phyloP scores from a whole-genome alignment of 2,888 invertebrate species.

The Gymnocheta viridis region DNA sequence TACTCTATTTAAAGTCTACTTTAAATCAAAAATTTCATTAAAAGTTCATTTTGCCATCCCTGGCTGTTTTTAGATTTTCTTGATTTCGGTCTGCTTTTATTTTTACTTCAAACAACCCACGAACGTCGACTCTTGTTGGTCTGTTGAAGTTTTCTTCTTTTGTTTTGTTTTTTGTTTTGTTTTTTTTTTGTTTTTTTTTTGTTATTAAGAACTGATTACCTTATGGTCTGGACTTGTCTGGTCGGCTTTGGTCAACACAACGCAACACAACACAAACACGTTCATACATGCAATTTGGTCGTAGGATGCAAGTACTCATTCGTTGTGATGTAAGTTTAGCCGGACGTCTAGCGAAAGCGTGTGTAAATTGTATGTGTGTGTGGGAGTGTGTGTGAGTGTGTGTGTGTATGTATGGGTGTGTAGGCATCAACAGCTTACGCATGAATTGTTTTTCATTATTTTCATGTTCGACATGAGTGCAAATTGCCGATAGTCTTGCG shows the following conservation, averaged over 20 bases:
- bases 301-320: background rate
- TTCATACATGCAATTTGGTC: background rate
- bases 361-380: background rate
- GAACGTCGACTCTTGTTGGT: conserved; percentile 52
- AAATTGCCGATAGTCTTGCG: conserved; percentile 72
- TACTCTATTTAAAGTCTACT: too few species aligned
- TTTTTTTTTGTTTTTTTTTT: conserved; percentile 26
- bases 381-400: background rate
- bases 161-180: too few species aligned
- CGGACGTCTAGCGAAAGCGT: background rate
- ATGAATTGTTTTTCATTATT: conserved; percentile 79
- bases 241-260: background rate
- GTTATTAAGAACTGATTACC: conserved; percentile 52
- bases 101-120: conserved; percentile 32
- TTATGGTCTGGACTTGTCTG: conserved; percentile 53
- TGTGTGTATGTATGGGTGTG: background rate
- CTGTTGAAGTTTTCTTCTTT: conserved; percentile 29
- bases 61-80: conserved; percentile 4
- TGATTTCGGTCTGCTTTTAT: conserved; percentile 11
- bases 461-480: conserved; percentile 79
- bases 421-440: conserved; percentile 71
- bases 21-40: too few species aligned
- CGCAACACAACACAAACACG: background rate
- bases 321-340: background rate
- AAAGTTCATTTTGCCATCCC: conserved; percentile 27